Percentiles rank a stretch among this genome's conserved stretches.
These are phyloP conservation scores for Patella depressa DNA, from an alignment of 2,888 invertebrate genomes.

Conservation along the genomic window DNA sequence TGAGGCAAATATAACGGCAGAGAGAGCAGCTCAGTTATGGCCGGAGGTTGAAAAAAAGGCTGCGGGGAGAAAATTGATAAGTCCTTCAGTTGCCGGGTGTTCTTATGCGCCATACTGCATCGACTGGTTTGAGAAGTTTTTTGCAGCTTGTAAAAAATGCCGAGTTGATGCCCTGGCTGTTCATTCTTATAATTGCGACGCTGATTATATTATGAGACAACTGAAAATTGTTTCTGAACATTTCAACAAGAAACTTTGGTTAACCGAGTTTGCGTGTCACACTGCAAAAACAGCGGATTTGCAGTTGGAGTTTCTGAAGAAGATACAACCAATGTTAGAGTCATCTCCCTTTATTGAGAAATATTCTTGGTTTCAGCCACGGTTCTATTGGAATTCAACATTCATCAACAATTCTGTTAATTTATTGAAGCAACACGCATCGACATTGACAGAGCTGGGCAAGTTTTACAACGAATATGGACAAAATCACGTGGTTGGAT, in stretches of 20 bases:
- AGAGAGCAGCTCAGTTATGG: constrained; percentile 46
- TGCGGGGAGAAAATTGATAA: constrained; percentile 38
- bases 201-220: constrained; percentile 20
- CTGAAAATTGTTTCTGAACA: constrained; percentile 36
- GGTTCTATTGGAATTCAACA: constrained; percentile 23
- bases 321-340: constrained; percentile 38
- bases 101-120: constrained; percentile 21
- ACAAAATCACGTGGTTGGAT: neutral
- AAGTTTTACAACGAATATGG: constrained; percentile 35
- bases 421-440: constrained; percentile 26
- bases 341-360: constrained; percentile 35
- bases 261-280: constrained; percentile 47
- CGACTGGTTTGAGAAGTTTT: constrained; percentile 48
- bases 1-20: constrained; percentile 44
- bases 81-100: constrained; percentile 46
- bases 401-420: constrained; percentile 26
- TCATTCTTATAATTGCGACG: constrained; percentile 43
- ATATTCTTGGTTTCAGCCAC: constrained; percentile 39
- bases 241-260: constrained; percentile 43
- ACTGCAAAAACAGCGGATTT: constrained; percentile 28
- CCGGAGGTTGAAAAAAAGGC: constrained; percentile 37
- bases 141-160: constrained; percentile 43
- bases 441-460: constrained; percentile 32
- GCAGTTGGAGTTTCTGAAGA: constrained; percentile 38
- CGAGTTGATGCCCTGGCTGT: constrained; percentile 49